Evolutionary conservation across 2,113 vertebrate genomes (phyloP).

Genomic region (Sphaerodactylus townsendi): DNA sequence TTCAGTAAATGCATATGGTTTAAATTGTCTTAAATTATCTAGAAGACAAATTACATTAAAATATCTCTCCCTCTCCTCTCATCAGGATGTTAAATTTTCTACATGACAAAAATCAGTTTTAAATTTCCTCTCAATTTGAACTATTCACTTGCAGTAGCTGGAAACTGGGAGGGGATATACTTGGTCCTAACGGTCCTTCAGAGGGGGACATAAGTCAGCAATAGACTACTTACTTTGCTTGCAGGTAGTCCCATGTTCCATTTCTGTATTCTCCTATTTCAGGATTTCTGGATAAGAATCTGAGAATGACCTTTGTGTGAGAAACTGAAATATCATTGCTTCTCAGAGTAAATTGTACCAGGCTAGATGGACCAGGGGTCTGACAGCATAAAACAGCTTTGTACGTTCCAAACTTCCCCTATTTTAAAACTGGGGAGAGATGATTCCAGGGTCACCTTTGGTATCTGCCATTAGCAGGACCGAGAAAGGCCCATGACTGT

Average conservation of each 20-base stretch:
- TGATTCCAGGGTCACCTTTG: too few relatives aligned
- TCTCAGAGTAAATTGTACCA: too few relatives aligned
- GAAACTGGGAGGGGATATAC: neutral
- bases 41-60: neutral
- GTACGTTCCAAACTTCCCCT: too few relatives aligned
- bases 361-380: too few relatives aligned
- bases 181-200: neutral
- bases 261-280: neutral
- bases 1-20: neutral
- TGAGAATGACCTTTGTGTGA: too few relatives aligned
- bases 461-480: neutral
- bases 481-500: neutral
- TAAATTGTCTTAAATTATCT: neutral
- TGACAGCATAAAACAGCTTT: too few relatives aligned
- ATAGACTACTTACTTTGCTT: neutral
- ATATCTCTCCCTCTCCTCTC: neutral
- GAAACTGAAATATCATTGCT: too few relatives aligned
- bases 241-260: neutral
- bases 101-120: neutral
- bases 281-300: too few relatives aligned
- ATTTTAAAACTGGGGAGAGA: too few relatives aligned
- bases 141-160: accelerated
- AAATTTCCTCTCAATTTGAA: accelerated
- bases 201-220: neutral
- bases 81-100: neutral